Conservation (phyloP, 2,888 invertebrate genomes). For the Diogma glabrata region DNA sequence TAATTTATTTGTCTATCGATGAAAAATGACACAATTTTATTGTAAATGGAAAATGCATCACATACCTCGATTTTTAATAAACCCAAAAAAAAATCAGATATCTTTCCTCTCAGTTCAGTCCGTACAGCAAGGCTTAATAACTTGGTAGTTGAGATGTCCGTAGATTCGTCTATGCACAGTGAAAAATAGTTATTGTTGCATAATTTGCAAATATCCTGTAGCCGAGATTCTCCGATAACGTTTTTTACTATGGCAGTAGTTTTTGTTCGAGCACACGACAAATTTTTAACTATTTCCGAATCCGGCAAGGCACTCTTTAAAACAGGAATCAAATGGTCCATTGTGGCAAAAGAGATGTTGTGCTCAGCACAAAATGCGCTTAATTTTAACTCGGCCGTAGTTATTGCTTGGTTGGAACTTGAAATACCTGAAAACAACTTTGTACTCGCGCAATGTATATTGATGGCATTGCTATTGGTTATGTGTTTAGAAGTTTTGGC, state of each 20-base stretch:
- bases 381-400: background rate
- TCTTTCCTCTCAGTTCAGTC: constrained; percentile 18
- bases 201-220: background rate
- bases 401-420: background rate
- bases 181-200: background rate
- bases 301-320: background rate
- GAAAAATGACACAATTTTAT: constrained; percentile 20
- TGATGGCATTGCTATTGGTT: background rate
- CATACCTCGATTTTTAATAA: constrained; percentile 19
- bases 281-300: background rate
- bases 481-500: background rate
- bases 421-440: background rate
- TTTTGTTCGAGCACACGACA: background rate
- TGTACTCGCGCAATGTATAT: background rate
- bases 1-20: constrained; percentile 22
- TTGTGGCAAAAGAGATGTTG: background rate
- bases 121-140: constrained; percentile 21
- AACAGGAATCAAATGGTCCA: background rate
- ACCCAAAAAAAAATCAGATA: constrained; percentile 12
- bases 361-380: background rate
- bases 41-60: constrained; percentile 17
- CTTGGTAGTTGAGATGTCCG: constrained; percentile 23
- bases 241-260: background rate
- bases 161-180: constrained; percentile 22
- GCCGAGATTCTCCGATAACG: background rate